Evolutionary conservation across 2,888 invertebrate species (phyloP).

Genomic region (Celastrina argiolus): DNA sequence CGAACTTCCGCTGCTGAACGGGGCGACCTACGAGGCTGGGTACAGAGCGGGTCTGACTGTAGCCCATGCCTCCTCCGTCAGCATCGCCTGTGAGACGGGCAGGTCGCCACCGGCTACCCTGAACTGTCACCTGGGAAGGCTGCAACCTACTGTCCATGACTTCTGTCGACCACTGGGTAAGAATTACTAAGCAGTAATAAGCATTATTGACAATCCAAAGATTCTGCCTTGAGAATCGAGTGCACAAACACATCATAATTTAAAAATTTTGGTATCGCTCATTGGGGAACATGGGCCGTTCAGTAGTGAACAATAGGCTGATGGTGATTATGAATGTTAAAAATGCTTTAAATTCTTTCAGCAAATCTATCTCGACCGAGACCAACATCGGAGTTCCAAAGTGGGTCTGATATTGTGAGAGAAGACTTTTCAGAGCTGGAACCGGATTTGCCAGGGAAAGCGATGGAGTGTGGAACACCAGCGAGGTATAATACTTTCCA

Average conservation of each 20-base stretch:
- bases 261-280: no score
- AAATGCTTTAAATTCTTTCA: slow-evolving; percentile 36
- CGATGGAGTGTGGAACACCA: slow-evolving; percentile 81
- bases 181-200: slow-evolving; percentile 14
- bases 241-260: no score
- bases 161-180: slow-evolving; percentile 68
- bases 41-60: slow-evolving; percentile 89
- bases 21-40: slow-evolving; percentile 86
- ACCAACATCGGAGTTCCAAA: slow-evolving; percentile 69
- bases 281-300: no score
- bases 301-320: no score
- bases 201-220: neutral
- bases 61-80: slow-evolving; percentile 87
- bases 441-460: slow-evolving; percentile 60
- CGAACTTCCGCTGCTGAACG: slow-evolving; percentile 80
- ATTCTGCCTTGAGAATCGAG: neutral
- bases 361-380: slow-evolving; percentile 63
- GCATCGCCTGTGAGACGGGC: slow-evolving; percentile 82
- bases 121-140: slow-evolving; percentile 80
- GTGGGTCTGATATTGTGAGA: slow-evolving; percentile 73
- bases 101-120: slow-evolving; percentile 77
- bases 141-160: slow-evolving; percentile 78
- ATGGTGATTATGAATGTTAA: no score
- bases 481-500: slow-evolving; percentile 72
- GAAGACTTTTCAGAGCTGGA: slow-evolving; percentile 80